These are phyloP conservation scores for Drepana arcuata DNA, from an alignment of 1,140 invertebrate genomes.

Conservation along the genomic window DNA sequence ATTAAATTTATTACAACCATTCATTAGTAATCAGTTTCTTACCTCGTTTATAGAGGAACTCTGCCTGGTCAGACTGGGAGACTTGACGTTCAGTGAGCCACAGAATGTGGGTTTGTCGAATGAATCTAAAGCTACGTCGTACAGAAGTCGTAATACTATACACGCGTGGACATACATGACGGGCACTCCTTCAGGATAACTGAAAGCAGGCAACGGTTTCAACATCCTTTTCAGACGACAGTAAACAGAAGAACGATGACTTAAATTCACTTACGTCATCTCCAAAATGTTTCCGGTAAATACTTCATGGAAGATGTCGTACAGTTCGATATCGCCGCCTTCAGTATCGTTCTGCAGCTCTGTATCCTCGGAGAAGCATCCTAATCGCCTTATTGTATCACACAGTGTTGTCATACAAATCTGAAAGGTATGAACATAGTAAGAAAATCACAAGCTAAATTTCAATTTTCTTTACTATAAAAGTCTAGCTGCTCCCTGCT, in stretches of 20 bases:
- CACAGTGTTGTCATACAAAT: conserved; percentile 94
- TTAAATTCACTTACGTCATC: conserved; percentile 61
- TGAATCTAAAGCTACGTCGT: conserved; percentile 92
- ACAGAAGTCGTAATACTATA: conserved; percentile 86
- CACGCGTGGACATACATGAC: conserved; percentile 82
- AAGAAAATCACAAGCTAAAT: no score
- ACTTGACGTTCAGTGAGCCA: conserved; percentile 77
- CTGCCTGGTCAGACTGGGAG: conserved; percentile 73
- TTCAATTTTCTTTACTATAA: no score
- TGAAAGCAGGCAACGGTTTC: conserved; percentile 52
- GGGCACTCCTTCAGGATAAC: conserved; percentile 77
- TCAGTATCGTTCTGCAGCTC: conserved; percentile 70
- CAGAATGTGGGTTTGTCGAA: conserved; percentile 88
- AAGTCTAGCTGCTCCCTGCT: no score
- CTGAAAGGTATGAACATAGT: no score
- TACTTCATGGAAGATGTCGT: conserved; percentile 77
- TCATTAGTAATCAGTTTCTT: conserved; percentile 6
- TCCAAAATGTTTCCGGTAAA: conserved; percentile 83
- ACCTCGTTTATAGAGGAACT: conserved; percentile 73
- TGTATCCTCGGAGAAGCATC: conserved; percentile 83
- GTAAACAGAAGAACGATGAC: no score
- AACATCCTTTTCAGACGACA: no score
- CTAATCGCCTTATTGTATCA: conserved; percentile 91
- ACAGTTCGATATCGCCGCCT: conserved; percentile 65
- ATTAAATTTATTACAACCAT: no score